Evolutionary conservation across 2,797 vertebrate species (phyloP).

Genomic region (Arrhamphus sclerolepis): DNA sequence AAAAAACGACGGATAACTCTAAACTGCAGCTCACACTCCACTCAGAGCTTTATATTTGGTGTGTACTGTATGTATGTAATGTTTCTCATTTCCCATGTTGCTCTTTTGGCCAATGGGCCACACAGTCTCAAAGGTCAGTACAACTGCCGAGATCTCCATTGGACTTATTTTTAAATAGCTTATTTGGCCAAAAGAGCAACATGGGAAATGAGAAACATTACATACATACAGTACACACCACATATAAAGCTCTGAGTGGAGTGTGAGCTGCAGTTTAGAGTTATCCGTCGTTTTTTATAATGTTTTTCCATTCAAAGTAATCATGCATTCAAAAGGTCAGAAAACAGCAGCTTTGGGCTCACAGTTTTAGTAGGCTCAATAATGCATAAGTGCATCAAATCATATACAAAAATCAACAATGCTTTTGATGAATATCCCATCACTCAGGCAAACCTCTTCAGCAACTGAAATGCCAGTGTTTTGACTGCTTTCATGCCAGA

Average conservation of each 20-base stretch:
- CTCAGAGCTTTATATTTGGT: conserved; percentile 21
- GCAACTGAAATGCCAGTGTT: conserved; percentile 53
- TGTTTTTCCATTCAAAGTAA: conserved; percentile 61
- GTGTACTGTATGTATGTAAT: conserved; percentile 17
- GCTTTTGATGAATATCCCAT: conserved; percentile 64
- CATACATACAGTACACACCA: conserved; percentile 20
- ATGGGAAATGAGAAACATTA: conserved; percentile 32
- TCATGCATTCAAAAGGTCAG: conserved; percentile 74
- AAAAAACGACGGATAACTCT: conserved; percentile 40
- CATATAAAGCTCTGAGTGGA: conserved; percentile 27
- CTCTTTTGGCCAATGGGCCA: conserved; percentile 22
- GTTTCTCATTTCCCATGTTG: conserved; percentile 36
- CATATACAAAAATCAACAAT: conserved; percentile 38
- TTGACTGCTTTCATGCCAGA: conserved; percentile 37
- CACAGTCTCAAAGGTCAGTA: conserved; percentile 60
- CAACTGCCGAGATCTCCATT: conserved; percentile 35
- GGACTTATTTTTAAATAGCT: conserved; percentile 45
- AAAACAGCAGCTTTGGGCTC: conserved; percentile 45
- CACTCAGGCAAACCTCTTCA: conserved; percentile 52
- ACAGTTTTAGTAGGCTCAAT: conserved; percentile 53
- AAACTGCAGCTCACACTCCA: conserved; percentile 34
- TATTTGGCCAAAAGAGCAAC: conserved; percentile 44
- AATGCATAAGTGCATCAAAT: conserved; percentile 63
- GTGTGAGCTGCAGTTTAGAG: conserved; percentile 34
- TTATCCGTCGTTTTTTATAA: conserved; percentile 52